These are phyloP conservation scores for Leptinotarsa rubiginosa DNA, from an alignment of 2,888 invertebrate species.

Conservation along the genomic window DNA sequence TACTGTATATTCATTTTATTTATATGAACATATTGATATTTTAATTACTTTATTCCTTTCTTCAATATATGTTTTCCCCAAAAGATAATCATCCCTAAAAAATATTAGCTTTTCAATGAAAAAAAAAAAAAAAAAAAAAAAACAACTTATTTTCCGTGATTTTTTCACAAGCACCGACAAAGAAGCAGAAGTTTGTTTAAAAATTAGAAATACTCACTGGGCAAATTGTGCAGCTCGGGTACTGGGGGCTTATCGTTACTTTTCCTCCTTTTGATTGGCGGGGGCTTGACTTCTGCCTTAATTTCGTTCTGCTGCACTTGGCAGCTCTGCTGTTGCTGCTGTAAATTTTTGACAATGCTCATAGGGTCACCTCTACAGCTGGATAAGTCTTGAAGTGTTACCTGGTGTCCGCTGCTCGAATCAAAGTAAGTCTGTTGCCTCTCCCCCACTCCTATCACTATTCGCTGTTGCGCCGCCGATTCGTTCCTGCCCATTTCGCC, in stretches of 20 bases:
- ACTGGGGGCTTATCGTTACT: slow-evolving; percentile 72
- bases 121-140: neutral
- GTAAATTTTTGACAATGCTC: slow-evolving; percentile 80
- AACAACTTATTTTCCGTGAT: neutral
- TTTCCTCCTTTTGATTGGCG: slow-evolving; percentile 68
- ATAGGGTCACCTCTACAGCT: slow-evolving; percentile 82
- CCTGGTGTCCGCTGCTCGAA: slow-evolving; percentile 70
- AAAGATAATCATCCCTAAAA: too few relatives aligned
- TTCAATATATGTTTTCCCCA: too few relatives aligned
- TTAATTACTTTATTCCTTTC: too few relatives aligned
- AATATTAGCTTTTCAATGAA: neutral
- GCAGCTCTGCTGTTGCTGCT: slow-evolving; percentile 58
- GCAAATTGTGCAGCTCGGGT: slow-evolving; percentile 47
- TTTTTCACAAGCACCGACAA: neutral
- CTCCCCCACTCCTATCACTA: slow-evolving; percentile 66
- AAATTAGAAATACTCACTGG: slow-evolving; percentile 40
- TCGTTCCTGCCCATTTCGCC: slow-evolving; percentile 55
- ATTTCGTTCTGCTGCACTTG: slow-evolving; percentile 60
- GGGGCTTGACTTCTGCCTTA: slow-evolving; percentile 62
- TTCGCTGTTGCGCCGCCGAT: slow-evolving; percentile 52
- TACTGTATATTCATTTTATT: too few relatives aligned
- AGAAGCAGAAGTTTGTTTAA: neutral
- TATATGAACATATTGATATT: too few relatives aligned
- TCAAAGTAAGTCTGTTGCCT: slow-evolving; percentile 78
- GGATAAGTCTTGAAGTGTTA: slow-evolving; percentile 77